These are phyloP conservation scores for Platycheirus rosarum DNA, from an alignment of 2,888 invertebrate genomes.

Conservation along the genomic window DNA sequence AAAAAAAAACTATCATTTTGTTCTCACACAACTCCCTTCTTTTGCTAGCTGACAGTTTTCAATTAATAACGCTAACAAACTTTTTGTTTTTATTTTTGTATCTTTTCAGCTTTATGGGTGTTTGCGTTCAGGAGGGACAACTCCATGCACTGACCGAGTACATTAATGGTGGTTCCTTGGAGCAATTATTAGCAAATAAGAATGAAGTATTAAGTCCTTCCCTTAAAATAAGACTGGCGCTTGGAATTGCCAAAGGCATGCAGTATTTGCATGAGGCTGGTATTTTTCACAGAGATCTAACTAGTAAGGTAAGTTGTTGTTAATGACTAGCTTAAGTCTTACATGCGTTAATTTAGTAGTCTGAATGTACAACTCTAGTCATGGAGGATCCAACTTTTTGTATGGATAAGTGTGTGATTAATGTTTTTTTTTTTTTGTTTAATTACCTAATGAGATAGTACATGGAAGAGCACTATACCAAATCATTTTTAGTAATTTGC, in stretches of 20 bases:
- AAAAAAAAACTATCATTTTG: background rate
- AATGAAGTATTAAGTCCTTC: constrained; percentile 89
- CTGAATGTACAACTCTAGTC: too few relatives aligned
- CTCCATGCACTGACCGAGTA: constrained; percentile 97
- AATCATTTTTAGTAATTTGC: too few relatives aligned
- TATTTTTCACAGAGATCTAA: constrained; percentile 97
- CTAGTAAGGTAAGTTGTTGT: constrained; percentile 90
- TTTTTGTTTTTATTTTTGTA: constrained; percentile 30
- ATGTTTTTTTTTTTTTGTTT: constrained; percentile 3
- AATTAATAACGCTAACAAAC: constrained; percentile 62
- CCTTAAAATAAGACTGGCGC: constrained; percentile 91
- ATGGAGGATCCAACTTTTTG: too few relatives aligned
- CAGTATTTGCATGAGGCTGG: constrained; percentile 95
- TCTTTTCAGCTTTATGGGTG: constrained; percentile 93
- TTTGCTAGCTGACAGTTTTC: constrained; percentile 37
- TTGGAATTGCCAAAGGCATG: constrained; percentile 95
- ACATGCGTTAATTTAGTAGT: too few relatives aligned
- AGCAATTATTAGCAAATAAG: constrained; percentile 92
- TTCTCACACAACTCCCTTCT: constrained; percentile 12
- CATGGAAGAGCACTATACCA: background rate
- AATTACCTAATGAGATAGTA: background rate
- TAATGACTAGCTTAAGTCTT: too few relatives aligned
- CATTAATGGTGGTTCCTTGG: constrained; percentile 96
- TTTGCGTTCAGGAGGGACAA: constrained; percentile 97
- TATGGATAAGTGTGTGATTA: background rate